Percentiles rank a stretch among this genome's conserved stretches.
These are phyloP conservation scores for Tuta absoluta DNA, from an alignment of 2,888 invertebrate species.

Conservation along the genomic window DNA sequence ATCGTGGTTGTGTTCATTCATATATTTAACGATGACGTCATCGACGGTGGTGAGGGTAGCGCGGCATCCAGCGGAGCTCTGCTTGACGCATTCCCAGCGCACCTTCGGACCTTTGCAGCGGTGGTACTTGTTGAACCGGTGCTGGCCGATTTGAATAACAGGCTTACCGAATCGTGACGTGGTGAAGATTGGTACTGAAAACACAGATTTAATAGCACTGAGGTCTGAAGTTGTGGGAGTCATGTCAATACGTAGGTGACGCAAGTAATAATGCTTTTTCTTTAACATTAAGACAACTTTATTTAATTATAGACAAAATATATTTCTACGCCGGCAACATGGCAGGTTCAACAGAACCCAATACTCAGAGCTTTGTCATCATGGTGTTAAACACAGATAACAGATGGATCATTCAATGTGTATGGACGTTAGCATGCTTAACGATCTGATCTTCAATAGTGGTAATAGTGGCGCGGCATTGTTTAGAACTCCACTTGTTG, in stretches of 20 bases:
- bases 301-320: too few relatives aligned
- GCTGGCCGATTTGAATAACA: constrained; percentile 33
- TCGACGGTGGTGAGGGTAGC: constrained; percentile 39
- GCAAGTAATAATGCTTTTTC: not conserved
- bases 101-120: constrained; percentile 31
- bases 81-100: constrained; percentile 44
- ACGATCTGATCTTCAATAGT: constrained; percentile 35
- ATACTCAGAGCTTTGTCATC: not conserved
- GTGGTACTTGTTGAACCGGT: constrained; percentile 37
- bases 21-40: constrained; percentile 36
- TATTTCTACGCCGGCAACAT: too few relatives aligned
- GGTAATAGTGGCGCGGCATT: constrained; percentile 37
- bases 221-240: too few relatives aligned
- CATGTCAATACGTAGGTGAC: too few relatives aligned
- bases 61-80: constrained; percentile 44
- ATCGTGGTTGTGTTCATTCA: constrained; percentile 29
- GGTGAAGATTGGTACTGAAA: constrained; percentile 11
- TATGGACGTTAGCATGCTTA: not conserved
- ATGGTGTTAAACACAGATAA: not conserved
- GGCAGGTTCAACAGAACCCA: not conserved
- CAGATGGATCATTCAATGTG: not conserved
- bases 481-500: constrained; percentile 29
- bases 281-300: too few relatives aligned
- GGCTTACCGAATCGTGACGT: constrained; percentile 42
- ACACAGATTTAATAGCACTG: too few relatives aligned